Evolutionary conservation across 1,140 invertebrate species (phyloP), one percentile per base, ranked within the genome.

Genomic region (Danaus plexippus): DNA sequence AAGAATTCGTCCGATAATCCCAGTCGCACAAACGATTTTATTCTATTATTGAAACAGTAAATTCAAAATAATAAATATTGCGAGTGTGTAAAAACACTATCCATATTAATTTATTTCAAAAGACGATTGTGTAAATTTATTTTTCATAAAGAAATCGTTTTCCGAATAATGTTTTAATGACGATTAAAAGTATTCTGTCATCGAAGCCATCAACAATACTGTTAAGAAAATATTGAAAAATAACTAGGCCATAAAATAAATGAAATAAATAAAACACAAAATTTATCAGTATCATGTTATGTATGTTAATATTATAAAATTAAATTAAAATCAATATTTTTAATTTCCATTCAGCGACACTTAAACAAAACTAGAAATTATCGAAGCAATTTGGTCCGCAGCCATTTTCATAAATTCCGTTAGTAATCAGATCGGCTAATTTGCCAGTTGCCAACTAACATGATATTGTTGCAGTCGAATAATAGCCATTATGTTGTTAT

Each of bases 391-490:
- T 50, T 41, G 48, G 11, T 12, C 22, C 48, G 32, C 13, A 12
- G 48, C 13, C 40, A 50, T 50, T 41, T 50, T 42, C 48, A 50
- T 50, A 50, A 50, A 50, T 50, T 12, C 32, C 11, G 22, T 32
- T 32, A n/a, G 48, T 50, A 50, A 50, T 50, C 48, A 50, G 48
- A 50, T 50, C 48, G 48, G 32, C 48, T 41, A 22, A 50, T 50
- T 50, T 50, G 48, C 48, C 48, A 50, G 48, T 50, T 50, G 32
- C 48, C 48, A 50, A 50, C 48, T 50, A 50, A 42, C 48, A 50
- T 48, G 48, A 41, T 9, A 22, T 41, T 41, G 47, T 49, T 32
- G 40, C 47, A 32, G 42, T 42, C 48, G 9, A 41, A 50, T 50
- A 50, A 50, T n/a, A 22, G 32, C 48, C n/a, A 41, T 50, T 41